Conservation (phyloP, 1,140 invertebrate species). For the Drosophila nannoptera region DNA sequence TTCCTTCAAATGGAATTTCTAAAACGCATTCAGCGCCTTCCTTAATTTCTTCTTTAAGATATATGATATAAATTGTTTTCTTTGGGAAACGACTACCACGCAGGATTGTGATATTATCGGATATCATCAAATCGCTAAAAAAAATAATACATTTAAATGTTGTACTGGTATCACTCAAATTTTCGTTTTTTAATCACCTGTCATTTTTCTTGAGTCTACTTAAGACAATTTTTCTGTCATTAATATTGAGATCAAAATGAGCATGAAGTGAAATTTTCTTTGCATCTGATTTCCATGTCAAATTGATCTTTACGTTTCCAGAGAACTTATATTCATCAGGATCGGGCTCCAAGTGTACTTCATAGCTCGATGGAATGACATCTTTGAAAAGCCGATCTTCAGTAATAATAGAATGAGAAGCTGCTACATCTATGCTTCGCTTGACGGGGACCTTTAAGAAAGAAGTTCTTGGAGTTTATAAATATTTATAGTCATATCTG, state of each 20-base stretch:
- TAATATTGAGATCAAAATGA: constrained; percentile 82
- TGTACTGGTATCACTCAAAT: not conserved
- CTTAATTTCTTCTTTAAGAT: constrained; percentile 81
- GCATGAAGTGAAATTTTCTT: constrained; percentile 83
- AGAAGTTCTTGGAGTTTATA: not conserved
- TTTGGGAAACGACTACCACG: constrained; percentile 79
- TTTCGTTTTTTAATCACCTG: constrained; percentile 53
- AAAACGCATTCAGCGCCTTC: constrained; percentile 80
- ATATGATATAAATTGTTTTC: constrained; percentile 81
- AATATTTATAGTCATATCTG: no score
- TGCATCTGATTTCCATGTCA: constrained; percentile 81
- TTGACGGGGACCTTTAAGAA: constrained; percentile 31
- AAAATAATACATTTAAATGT: not conserved
- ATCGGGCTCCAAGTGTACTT: constrained; percentile 83
- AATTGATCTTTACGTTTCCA: constrained; percentile 83
- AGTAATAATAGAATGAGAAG: constrained; percentile 81
- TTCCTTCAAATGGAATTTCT: constrained; percentile 82
- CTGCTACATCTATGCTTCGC: constrained; percentile 83
- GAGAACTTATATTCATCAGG: constrained; percentile 82
- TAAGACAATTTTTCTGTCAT: constrained; percentile 74
- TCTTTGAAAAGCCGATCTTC: constrained; percentile 81
- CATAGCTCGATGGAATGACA: constrained; percentile 82
- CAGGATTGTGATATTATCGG: constrained; percentile 33
- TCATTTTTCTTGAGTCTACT: constrained; percentile 44
- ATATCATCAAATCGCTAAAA: constrained; percentile 17